Conservation (phyloP, 2,888 invertebrate species). For the Drosophila kambysellisi region DNA sequence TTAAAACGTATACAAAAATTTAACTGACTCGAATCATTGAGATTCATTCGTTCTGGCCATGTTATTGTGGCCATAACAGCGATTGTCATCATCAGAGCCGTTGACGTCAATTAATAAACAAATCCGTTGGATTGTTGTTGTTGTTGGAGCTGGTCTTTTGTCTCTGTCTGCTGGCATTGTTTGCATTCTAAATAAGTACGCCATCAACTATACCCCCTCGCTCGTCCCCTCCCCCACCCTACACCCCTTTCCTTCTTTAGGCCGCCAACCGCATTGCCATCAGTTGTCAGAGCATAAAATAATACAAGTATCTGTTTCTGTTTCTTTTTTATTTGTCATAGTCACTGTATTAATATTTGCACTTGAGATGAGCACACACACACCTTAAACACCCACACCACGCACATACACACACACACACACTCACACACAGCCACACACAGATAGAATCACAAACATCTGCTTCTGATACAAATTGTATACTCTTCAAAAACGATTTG, state of each 20-base stretch:
- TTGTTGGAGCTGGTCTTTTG: constrained; percentile 17
- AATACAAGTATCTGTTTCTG: constrained; percentile 28
- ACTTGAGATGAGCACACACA: constrained; percentile 35
- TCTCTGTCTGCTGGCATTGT: constrained; percentile 29
- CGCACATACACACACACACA: neutral
- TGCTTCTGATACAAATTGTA: constrained; percentile 14
- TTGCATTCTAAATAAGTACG: constrained; percentile 40
- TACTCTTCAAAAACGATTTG: neutral
- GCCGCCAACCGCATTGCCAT: neutral
- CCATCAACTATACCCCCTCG: neutral
- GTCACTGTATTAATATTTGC: constrained; percentile 43
- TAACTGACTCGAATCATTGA: constrained; percentile 1
- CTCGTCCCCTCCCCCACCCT: neutral
- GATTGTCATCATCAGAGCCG: constrained; percentile 16
- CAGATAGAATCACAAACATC: constrained; percentile 6
- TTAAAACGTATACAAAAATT: neutral
- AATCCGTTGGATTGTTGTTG: constrained; percentile 29
- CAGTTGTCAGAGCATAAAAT: constrained; percentile 9
- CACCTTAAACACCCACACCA: constrained; percentile 9
- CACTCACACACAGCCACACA: neutral
- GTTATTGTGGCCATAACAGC: neutral
- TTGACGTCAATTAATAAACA: constrained; percentile 60
- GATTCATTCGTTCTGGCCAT: neutral
- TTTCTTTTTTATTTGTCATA: constrained; percentile 30
- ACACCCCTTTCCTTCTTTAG: neutral